Percentiles rank a stretch among this genome's conserved stretches.
Evolutionary conservation across 1,140 invertebrate genomes (phyloP).

Genomic region (Magallana ariakensis): DNA sequence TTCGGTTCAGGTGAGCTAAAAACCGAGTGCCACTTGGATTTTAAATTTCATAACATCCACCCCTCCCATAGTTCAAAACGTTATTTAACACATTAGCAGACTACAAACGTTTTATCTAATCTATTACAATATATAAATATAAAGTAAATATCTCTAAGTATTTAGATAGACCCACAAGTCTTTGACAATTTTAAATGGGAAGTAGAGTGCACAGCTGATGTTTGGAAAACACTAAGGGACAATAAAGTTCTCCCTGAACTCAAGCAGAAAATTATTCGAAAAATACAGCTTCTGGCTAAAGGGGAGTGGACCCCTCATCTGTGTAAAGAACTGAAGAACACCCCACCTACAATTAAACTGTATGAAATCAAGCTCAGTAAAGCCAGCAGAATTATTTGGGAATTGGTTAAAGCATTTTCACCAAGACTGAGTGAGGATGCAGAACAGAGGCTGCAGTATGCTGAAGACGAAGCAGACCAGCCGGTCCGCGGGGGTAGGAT

Average conservation of each 20-base stretch:
- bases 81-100: too few relatives aligned
- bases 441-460: slow-evolving; percentile 60
- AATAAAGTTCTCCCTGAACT: slow-evolving; percentile 63
- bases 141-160: too few relatives aligned
- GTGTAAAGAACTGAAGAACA: slow-evolving; percentile 60
- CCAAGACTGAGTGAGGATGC: slow-evolving; percentile 69
- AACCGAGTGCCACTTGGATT: too few relatives aligned
- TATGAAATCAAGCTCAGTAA: slow-evolving; percentile 71
- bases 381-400: slow-evolving; percentile 71
- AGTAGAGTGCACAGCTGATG: slow-evolving; percentile 75
- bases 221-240: slow-evolving; percentile 70
- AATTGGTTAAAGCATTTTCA: slow-evolving; percentile 74
- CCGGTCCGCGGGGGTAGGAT: slow-evolving; percentile 65
- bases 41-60: too few relatives aligned
- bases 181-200: slow-evolving; percentile 77
- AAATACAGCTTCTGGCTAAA: slow-evolving; percentile 69
- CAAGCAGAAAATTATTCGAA: slow-evolving; percentile 65
- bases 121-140: too few relatives aligned
- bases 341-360: slow-evolving; percentile 67
- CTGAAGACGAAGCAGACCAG: slow-evolving; percentile 49
- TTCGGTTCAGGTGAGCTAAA: too few relatives aligned
- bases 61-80: too few relatives aligned
- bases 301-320: slow-evolving; percentile 71
- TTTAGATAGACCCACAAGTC: slow-evolving; percentile 53
- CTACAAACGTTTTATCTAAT: too few relatives aligned